Evolutionary conservation across 2,113 vertebrate species (phyloP), one percentile per base, ranked within the genome.

Genomic region (Cyanocitta stelleri): DNA sequence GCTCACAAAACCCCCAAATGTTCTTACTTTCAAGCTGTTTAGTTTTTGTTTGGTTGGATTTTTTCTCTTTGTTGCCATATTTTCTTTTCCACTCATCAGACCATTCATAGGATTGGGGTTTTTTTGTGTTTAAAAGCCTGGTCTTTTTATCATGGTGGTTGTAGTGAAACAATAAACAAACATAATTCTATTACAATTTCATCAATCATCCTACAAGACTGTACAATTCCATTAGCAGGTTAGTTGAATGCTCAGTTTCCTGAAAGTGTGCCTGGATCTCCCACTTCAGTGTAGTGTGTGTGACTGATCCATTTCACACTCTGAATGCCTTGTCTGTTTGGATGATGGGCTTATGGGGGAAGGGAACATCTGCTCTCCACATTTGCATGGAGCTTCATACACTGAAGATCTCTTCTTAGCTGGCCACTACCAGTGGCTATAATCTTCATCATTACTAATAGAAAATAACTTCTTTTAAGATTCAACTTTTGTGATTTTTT

Each of bases 241-340:
- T 75, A 76, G 74, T 9, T 54, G 49, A 51, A 95, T 35, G 23
- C 55, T 84, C 76, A 71, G 51, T 54, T 91, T 91, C 75, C 63
- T 84, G 21, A 33, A 35, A 83, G 51, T 27, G 30, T 73, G 33
- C 16, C 30, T 90, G 63, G 41, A 83, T 92, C 29, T 83, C 37
- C 58, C 59, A 68, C 68, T 93, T 92, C 37, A 74, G 32, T 54
- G 51, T 62, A 78, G 74, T 27, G 44, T 69, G 75, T 85, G 52
- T 90, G 79, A 87, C 75, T 32, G 82, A 93, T 91, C 49, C 85
- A 90, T 93, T 95, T 92, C 71, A 56, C 54, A 87, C 69, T 64
- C 49, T 16, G 63, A 95, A 88, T 69, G 39, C 69, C 71, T 66
- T 46, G 37, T 41, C 49, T 80, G 20, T 73, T 87, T 76, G 46